Evolutionary conservation across 2,797 vertebrate genomes (phyloP), one percentile per base, ranked within the genome.

Genomic region (Salmo trutta): DNA sequence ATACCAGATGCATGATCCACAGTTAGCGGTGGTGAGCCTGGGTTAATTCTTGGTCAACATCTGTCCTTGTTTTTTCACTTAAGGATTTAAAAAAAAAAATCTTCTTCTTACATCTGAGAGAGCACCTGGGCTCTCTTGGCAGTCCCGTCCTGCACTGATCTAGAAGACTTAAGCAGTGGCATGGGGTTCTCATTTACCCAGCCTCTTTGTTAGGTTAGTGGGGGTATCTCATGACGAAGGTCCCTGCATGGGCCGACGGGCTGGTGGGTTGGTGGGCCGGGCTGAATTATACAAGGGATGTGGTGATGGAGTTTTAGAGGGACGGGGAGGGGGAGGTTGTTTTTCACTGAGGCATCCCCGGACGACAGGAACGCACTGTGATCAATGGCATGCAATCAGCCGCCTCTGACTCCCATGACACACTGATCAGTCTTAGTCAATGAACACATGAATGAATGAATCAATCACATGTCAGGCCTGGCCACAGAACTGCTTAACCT

Each of bases 341-440:
- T 84, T 84, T 67, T 79, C 64, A 66, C 73, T 5, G 62, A 75
- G 69, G 75, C 54, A 64, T 80, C 36, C 53, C 64, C 4, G 14
- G 76, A 73, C 19, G 70, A 83, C 82, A 74, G 76, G 33, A 74
- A 79, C 75, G 73, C 6, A 75, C 81, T 56, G 79, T 78, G 82
- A 91, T 91, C 86, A 86, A 90, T 91, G 79, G 72, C 24, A 78
- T 79, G 82, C 84, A 87, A 84, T 91, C 88, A 81, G 24, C 81
- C 76, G 29, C 80, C 84, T 62, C 82, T 73, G n/a, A 14, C 84
- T 24, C 70, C 83, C 75, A 71, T 24, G 76, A 81, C 86, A 80
- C 82, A 21, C 84, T 84, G 86, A 90, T 89, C 79, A 84, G 83
- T 89, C 83, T 76, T 64, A 76, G 78, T 88, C 85, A 78, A 77